phyloP scores from a whole-genome alignment of 2,797 vertebrate species.

The Masticophis lateralis region DNA sequence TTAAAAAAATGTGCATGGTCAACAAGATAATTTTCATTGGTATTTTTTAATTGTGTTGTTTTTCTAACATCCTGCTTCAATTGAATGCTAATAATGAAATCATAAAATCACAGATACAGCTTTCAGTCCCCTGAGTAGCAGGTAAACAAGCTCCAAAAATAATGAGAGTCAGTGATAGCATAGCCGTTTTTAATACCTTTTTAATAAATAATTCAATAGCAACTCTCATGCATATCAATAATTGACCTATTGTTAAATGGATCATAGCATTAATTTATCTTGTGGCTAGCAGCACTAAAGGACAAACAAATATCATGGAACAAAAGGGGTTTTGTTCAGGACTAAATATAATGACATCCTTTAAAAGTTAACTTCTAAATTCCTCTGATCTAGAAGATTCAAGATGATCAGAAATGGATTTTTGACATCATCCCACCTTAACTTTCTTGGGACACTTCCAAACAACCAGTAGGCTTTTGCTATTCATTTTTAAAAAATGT shows the following conservation, averaged over 20 bases:
- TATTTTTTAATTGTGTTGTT: constrained; percentile 13
- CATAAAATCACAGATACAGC: constrained; percentile 5
- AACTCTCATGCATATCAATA: constrained; percentile 39
- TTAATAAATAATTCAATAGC: constrained; percentile 58
- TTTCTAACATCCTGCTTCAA: neutral
- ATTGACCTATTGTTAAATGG: constrained; percentile 39
- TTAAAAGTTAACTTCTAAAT: constrained; percentile 12
- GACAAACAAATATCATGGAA: constrained; percentile 14
- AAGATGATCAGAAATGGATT: neutral
- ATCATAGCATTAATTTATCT: constrained; percentile 39
- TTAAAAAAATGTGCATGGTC: neutral
- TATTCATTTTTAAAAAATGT: constrained; percentile 7
- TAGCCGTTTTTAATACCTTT: constrained; percentile 51
- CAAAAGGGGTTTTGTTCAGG: constrained; percentile 18
- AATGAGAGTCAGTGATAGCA: constrained; percentile 6
- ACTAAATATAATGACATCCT: constrained; percentile 1
- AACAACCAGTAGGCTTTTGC: neutral
- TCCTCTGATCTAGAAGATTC: neutral
- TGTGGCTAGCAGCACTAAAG: constrained; percentile 6
- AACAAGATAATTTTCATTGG: neutral
- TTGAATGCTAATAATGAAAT: constrained; percentile 33
- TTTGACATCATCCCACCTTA: neutral
- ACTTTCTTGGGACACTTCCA: neutral
- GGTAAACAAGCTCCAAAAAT: constrained; percentile 37
- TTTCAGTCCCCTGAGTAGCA: constrained; percentile 1